Percentiles rank a stretch among this genome's conserved stretches.
These are phyloP conservation scores for Heliornis fulica DNA, from an alignment of 2,113 vertebrate species.

Conservation along the genomic window DNA sequence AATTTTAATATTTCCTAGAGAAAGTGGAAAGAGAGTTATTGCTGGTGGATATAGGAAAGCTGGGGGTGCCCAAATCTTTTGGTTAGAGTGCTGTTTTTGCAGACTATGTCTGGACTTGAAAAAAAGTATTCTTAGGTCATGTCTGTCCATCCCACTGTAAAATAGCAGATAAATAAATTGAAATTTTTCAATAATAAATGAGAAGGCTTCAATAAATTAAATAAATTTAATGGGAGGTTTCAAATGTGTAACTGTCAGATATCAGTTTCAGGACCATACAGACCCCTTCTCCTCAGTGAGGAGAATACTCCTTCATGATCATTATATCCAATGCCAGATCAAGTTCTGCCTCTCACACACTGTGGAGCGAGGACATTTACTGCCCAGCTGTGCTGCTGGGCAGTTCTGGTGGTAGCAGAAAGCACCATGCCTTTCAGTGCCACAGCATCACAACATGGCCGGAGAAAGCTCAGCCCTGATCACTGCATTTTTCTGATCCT, in stretches of 20 bases:
- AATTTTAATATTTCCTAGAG: background rate
- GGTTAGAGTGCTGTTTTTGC: background rate
- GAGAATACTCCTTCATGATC: background rate
- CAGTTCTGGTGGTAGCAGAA: background rate
- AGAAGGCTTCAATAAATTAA: too few relatives aligned
- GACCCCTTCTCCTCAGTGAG: background rate
- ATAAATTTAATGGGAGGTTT: background rate
- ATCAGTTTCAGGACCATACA: background rate
- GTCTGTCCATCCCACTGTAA: background rate
- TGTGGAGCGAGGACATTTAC: background rate
- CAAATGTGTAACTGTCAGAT: background rate
- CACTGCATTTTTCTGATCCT: background rate
- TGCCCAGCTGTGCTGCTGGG: rapidly evolving
- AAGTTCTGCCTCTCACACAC: background rate
- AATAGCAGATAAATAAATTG: background rate
- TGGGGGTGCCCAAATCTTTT: background rate
- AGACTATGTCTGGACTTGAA: background rate
- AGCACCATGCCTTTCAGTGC: background rate
- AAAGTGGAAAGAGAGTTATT: background rate
- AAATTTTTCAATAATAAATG: background rate
- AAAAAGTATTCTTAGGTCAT: background rate
- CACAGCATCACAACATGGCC: background rate
- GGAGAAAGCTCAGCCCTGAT: background rate
- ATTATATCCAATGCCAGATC: background rate
- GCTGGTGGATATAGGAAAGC: background rate